phyloP scores from a whole-genome alignment of 2,113 vertebrate genomes.

The Plecturocebus donacophilus region DNA sequence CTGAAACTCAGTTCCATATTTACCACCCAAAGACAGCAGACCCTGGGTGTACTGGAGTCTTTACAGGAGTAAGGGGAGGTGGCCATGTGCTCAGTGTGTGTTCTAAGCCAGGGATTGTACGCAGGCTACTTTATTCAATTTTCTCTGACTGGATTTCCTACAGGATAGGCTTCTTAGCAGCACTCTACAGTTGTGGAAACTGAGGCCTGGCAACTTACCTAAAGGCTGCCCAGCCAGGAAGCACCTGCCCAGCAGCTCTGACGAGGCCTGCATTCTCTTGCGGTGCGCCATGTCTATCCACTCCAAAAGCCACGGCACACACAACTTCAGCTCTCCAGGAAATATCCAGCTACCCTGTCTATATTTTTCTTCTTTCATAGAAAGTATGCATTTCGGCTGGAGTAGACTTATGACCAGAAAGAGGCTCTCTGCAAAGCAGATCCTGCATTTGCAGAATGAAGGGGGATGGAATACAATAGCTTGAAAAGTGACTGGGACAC shows the following conservation, averaged over 20 bases:
- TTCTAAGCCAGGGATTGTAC: not conserved
- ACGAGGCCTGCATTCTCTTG: not conserved
- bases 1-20: not conserved
- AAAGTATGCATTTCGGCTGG: not conserved
- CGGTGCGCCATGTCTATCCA: not conserved
- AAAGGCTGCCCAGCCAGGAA: not conserved
- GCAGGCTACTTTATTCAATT: not conserved
- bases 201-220: not conserved
- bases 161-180: not conserved
- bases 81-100: too few relatives aligned
- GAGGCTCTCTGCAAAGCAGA: not conserved
- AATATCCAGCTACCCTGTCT: not conserved
- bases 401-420: not conserved
- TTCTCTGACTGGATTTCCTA: not conserved
- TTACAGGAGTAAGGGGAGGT: not conserved
- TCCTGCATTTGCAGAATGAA: not conserved
- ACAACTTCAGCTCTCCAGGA: not conserved
- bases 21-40: not conserved
- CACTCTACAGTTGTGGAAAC: not conserved
- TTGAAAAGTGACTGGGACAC: not conserved
- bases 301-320: not conserved
- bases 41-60: not conserved
- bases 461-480: not conserved
- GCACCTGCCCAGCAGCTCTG: not conserved
- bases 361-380: not conserved